Evolutionary conservation across 2,888 invertebrate genomes (phyloP).

Genomic region (Ametastegia equiseti): DNA sequence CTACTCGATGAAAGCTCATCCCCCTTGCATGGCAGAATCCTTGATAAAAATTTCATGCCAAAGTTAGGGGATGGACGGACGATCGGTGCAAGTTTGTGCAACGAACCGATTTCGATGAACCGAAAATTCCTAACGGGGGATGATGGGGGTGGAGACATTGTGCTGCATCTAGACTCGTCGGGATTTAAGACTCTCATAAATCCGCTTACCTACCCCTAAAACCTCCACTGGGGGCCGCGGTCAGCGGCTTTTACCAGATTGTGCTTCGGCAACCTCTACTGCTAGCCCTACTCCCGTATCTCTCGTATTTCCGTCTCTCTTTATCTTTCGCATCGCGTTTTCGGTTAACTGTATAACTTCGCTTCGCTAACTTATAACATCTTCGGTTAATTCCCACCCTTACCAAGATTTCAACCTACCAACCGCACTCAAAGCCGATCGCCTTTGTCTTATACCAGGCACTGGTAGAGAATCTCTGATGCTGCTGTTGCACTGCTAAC

Average conservation of each 20-base stretch:
- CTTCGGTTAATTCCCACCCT: slow-evolving; percentile 25
- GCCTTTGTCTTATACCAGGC: slow-evolving; percentile 43
- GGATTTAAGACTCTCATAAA: slow-evolving; percentile 72
- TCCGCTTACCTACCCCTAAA: slow-evolving; percentile 66
- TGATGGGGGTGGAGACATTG: not conserved
- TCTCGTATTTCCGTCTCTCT: not conserved
- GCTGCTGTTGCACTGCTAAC: no score
- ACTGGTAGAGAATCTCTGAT: not conserved
- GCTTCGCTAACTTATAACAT: slow-evolving; percentile 38
- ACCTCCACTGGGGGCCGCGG: slow-evolving; percentile 59
- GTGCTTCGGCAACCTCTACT: slow-evolving; percentile 62
- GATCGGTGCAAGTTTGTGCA: slow-evolving; percentile 16
- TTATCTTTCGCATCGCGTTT: not conserved
- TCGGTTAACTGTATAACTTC: not conserved
- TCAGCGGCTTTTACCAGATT: slow-evolving; percentile 72
- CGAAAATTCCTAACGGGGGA: not conserved
- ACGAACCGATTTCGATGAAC: slow-evolving; percentile 29
- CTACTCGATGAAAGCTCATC: not conserved
- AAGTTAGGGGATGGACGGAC: not conserved
- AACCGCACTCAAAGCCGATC: slow-evolving; percentile 42
- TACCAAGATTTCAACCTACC: slow-evolving; percentile 5
- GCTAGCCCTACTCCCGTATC: slow-evolving; percentile 2
- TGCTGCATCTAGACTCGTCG: slow-evolving; percentile 50
- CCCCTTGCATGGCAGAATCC: not conserved
- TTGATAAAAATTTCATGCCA: not conserved